These are phyloP conservation scores for Hylyphantes graminicola DNA, from an alignment of 1,140 invertebrate genomes.

Conservation along the genomic window DNA sequence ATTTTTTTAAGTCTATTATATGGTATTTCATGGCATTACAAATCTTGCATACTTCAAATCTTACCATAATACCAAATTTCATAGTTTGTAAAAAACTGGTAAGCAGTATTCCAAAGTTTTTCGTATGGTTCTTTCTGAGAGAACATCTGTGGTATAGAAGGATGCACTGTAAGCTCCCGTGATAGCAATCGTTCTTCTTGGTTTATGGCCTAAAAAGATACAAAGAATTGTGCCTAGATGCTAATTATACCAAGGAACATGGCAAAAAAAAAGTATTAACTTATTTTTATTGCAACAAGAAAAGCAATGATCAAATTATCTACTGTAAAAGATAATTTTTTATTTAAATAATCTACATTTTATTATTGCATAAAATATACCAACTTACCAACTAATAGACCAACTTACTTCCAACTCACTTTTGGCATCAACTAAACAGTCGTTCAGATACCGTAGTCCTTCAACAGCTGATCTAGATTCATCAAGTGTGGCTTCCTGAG, in stretches of 20 bases:
- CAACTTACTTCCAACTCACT: constrained; percentile 76
- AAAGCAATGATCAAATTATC: neutral
- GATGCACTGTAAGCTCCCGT: constrained; percentile 85
- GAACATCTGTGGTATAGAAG: constrained; percentile 80
- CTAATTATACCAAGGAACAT: too few species aligned
- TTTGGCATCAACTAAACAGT: constrained; percentile 77
- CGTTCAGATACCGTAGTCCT: constrained; percentile 76
- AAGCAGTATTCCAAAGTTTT: constrained; percentile 90
- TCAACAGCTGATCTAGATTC: constrained; percentile 78
- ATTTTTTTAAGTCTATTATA: too few species aligned
- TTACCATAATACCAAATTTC: constrained; percentile 72
- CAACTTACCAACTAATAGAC: too few species aligned
- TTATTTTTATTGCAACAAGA: neutral
- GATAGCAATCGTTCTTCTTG: constrained; percentile 87
- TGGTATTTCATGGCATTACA: neutral
- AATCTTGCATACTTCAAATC: constrained; percentile 19
- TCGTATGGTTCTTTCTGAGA: constrained; percentile 86
- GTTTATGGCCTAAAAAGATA: constrained; percentile 75
- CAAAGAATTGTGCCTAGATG: too few species aligned
- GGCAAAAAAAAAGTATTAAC: constrained; percentile 4
- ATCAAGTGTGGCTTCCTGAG: constrained; percentile 51
- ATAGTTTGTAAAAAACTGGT: constrained; percentile 86
- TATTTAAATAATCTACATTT: neutral
- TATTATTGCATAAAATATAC: neutral
- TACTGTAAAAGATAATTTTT: neutral